Evolutionary conservation across 2,888 invertebrate species (phyloP).

Genomic region (Eutolmus rufibarbis): DNA sequence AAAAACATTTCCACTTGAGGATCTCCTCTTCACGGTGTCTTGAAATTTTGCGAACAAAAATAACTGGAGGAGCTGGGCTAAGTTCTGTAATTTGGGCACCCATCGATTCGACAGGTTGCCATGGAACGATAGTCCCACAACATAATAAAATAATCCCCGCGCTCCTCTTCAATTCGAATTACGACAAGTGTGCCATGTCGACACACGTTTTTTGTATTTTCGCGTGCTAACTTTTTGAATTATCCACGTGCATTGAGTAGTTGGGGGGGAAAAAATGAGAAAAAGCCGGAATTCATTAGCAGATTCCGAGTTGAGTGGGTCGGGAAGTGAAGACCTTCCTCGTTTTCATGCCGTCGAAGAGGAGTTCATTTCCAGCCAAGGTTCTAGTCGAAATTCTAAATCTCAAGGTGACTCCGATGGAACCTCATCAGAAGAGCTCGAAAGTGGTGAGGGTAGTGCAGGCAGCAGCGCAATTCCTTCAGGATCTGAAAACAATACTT

Average conservation of each 20-base stretch:
- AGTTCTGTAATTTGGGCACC: background rate
- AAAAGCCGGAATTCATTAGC: background rate
- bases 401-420: background rate
- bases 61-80: background rate
- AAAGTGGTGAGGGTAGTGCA: background rate
- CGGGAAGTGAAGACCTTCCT: background rate
- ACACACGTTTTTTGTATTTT: background rate
- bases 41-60: background rate
- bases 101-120: constrained; percentile 18
- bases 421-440: background rate
- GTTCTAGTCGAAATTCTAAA: background rate
- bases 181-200: background rate
- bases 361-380: background rate
- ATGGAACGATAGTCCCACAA: background rate
- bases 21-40: background rate
- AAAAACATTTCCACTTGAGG: background rate
- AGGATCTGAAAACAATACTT: background rate
- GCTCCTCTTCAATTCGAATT: background rate
- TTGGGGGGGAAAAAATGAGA: background rate
- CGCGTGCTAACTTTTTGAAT: background rate
- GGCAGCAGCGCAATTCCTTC: background rate
- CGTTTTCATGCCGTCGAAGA: background rate
- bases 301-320: background rate
- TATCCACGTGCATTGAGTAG: background rate
- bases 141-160: background rate